These are phyloP conservation scores for Volucella bombylans DNA, from an alignment of 2,888 invertebrate species.

Conservation along the genomic window DNA sequence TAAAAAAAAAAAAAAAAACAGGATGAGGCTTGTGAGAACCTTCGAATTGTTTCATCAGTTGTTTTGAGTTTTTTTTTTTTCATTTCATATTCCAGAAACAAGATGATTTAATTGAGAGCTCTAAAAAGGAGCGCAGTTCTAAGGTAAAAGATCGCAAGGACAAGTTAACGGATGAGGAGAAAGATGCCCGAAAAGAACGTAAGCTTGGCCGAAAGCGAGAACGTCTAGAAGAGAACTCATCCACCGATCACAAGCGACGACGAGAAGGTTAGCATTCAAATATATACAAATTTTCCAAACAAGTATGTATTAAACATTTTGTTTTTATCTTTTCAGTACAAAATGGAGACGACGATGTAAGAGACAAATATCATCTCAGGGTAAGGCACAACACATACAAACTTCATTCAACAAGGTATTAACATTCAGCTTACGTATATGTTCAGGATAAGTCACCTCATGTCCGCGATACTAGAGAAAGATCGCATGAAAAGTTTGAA, in stretches of 20 bases:
- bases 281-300: not conserved
- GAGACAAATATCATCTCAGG: constrained; percentile 90
- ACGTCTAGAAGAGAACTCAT: constrained; percentile 87
- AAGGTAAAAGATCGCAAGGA: constrained; percentile 85
- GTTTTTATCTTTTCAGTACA: constrained; percentile 81
- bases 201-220: constrained; percentile 92
- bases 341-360: constrained; percentile 90
- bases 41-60: not conserved
- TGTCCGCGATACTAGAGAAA: constrained; percentile 85
- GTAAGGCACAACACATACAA: constrained; percentile 83
- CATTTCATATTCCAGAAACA: constrained; percentile 79
- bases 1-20: constrained; percentile 32
- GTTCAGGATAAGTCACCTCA: constrained; percentile 91
- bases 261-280: constrained; percentile 86
- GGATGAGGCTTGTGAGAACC: constrained; percentile 15
- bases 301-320: constrained; percentile 33
- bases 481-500: constrained; percentile 90
- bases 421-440: constrained; percentile 59
- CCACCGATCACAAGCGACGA: constrained; percentile 89
- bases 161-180: constrained; percentile 89
- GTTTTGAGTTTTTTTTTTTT: constrained; percentile 44
- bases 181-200: constrained; percentile 90
- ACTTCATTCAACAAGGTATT: constrained; percentile 54
- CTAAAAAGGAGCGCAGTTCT: constrained; percentile 83
- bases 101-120: constrained; percentile 80